Evolutionary conservation across 2,888 invertebrate genomes (phyloP).

Genomic region (Microctonus hyperodae): DNA sequence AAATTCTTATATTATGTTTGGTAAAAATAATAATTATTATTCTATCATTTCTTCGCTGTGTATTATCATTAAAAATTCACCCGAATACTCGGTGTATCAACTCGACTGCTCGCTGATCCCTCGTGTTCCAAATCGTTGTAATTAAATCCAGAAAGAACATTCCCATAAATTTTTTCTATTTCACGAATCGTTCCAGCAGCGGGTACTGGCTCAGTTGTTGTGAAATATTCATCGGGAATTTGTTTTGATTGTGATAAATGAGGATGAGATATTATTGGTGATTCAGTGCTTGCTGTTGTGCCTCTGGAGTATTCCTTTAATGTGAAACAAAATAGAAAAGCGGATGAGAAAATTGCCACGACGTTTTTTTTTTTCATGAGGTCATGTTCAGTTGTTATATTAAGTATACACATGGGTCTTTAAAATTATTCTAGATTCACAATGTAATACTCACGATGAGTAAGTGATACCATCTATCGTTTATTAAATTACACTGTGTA

Average conservation of each 20-base stretch:
- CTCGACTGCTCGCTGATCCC: constrained; percentile 43
- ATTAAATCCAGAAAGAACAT: constrained; percentile 47
- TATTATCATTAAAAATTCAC: constrained; percentile 35
- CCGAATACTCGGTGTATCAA: constrained; percentile 41
- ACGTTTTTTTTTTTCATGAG: constrained; percentile 4
- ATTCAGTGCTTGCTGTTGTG: constrained; percentile 47
- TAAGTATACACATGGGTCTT: too few species aligned
- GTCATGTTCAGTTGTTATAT: constrained; percentile 22
- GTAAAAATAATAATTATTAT: too few species aligned
- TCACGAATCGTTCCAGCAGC: constrained; percentile 28
- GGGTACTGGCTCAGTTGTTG: constrained; percentile 63
- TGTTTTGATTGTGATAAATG: constrained; percentile 73
- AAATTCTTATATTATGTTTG: too few species aligned
- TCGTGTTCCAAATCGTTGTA: constrained; percentile 52
- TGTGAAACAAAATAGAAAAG: constrained; percentile 31
- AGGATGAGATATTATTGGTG: constrained; percentile 52
- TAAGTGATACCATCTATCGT: too few species aligned
- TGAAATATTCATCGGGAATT: constrained; percentile 80
- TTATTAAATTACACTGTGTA: constrained; percentile 17
- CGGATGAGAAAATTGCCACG: constrained; percentile 16
- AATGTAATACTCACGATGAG: background rate
- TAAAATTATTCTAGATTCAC: constrained; percentile 13
- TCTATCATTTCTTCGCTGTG: too few species aligned
- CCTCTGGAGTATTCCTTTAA: constrained; percentile 56
- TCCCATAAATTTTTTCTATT: constrained; percentile 34